These are phyloP conservation scores for Chrysopilus asiliformis DNA, from an alignment of 2,888 invertebrate genomes.

Conservation along the genomic window DNA sequence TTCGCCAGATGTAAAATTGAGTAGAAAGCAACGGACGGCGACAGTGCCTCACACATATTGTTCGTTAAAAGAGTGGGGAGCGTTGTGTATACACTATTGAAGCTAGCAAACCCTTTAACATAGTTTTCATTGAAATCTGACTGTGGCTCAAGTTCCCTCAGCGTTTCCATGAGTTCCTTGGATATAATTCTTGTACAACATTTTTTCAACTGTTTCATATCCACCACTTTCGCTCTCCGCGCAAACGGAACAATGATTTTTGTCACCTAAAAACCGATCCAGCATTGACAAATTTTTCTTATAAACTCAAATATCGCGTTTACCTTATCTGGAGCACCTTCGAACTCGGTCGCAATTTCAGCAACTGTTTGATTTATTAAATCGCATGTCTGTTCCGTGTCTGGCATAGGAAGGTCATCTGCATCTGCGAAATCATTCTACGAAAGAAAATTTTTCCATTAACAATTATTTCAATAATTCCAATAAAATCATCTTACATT, in stretches of 20 bases:
- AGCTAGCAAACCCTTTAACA: slow-evolving; percentile 38
- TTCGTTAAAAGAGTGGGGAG: slow-evolving; percentile 44
- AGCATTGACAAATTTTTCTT: no score
- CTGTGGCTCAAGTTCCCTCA: slow-evolving; percentile 19
- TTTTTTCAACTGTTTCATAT: slow-evolving; percentile 72
- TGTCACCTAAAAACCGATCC: no score
- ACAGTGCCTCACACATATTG: slow-evolving; percentile 57
- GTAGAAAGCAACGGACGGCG: slow-evolving; percentile 64
- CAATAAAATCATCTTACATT: slow-evolving; percentile 14
- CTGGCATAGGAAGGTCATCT: slow-evolving; percentile 18
- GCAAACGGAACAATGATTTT: slow-evolving; percentile 68
- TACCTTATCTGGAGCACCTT: slow-evolving; percentile 48
- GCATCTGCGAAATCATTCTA: slow-evolving; percentile 15
- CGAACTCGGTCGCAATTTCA: slow-evolving; percentile 43
- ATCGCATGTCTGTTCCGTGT: slow-evolving; percentile 23
- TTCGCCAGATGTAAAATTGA: slow-evolving; percentile 75
- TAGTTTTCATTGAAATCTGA: slow-evolving; percentile 24
- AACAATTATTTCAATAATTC: slow-evolving; percentile 3
- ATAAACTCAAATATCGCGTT: slow-evolving; percentile 8
- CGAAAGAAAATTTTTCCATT: no score
- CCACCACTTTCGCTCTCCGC: slow-evolving; percentile 69
- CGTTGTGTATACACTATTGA: slow-evolving; percentile 42
- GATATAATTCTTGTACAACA: slow-evolving; percentile 56
- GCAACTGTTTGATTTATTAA: slow-evolving; percentile 26
- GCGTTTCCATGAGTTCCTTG: slow-evolving; percentile 18